Evolutionary conservation across 2,113 vertebrate genomes (phyloP), one percentile per base, ranked within the genome.

Genomic region (Macquaria ambigua): DNA sequence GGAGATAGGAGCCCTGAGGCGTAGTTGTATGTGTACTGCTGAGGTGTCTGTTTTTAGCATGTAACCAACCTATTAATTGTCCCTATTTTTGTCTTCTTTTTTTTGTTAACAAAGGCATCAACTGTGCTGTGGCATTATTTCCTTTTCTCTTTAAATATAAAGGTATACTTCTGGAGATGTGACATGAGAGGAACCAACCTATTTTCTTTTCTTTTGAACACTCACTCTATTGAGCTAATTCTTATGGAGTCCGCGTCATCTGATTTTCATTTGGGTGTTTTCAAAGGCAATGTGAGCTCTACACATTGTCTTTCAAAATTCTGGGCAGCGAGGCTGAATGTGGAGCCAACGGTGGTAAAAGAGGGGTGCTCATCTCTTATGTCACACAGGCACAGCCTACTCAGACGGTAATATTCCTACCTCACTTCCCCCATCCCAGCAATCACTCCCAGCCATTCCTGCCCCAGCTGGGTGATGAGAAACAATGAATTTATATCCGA

Each of bases 401-500:
- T 92, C 87, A 63, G 72, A 89, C 85, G 41, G 64, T 82, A 84
- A 93, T 90, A 92, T 88, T 92, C 89, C 86, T 64, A 85, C 85
- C 87, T 85, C 88, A 68, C 83, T 77, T 82, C 84, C 88, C 87
- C 91, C 77, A 83, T 89, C 82, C 87, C 79, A 72, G 88, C 87
- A 89, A 94, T 93, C 89, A 90, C 74, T 91, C 86, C 74, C 79
- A 86, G 79, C 80, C 89, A 87, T 81, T 90, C 89, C 87, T 62
- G 77, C 86, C 91, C 88, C 90, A 94, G 92, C 90, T 86, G 93
- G 94, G 82, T 83, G 82, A 89, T 88, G 93, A 94, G 89, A 93
- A 95, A 94, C 83, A 88, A 80, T 93, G 92, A 91, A 95, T 95
- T 94, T 92, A 93, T 92, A 94, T 93, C 88, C 73, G 55, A 82